Conservation (phyloP, 1,140 invertebrate genomes). For the Homarus americanus region DNA sequence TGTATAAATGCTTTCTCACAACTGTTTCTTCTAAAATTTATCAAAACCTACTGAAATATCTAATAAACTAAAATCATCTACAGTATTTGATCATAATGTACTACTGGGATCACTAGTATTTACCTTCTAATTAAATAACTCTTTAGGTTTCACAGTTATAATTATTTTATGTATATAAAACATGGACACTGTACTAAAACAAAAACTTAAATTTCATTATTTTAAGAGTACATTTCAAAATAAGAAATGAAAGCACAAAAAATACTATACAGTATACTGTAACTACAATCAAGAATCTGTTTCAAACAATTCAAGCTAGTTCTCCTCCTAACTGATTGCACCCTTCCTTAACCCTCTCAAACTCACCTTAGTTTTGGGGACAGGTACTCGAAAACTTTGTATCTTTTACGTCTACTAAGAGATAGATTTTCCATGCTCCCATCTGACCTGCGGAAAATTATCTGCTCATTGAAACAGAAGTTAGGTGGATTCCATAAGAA, state of each 20-base stretch:
- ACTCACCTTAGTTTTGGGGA: constrained; percentile 68
- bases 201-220: not conserved
- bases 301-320: constrained; percentile 30
- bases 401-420: constrained; percentile 69
- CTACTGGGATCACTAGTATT: too few species aligned
- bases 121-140: not conserved
- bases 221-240: too few species aligned
- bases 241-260: not conserved
- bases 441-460: constrained; percentile 70
- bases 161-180: too few species aligned
- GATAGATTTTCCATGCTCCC: constrained; percentile 69
- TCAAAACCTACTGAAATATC: too few species aligned
- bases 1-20: too few species aligned
- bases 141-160: not conserved
- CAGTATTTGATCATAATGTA: too few species aligned
- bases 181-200: too few species aligned
- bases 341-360: constrained; percentile 22
- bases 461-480: constrained; percentile 63
- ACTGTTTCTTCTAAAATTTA: too few species aligned
- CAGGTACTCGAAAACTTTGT: constrained; percentile 70
- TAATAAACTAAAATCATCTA: too few species aligned
- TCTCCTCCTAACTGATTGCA: constrained; percentile 3
- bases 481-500: constrained; percentile 41
- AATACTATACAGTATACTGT: not conserved
- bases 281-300: not conserved